A percentile compares a stretch with the other conserved stretches of the same genome.
These are phyloP conservation scores for Orientallactaga bullata DNA, from an alignment of 2,113 vertebrate species.

Conservation along the genomic window DNA sequence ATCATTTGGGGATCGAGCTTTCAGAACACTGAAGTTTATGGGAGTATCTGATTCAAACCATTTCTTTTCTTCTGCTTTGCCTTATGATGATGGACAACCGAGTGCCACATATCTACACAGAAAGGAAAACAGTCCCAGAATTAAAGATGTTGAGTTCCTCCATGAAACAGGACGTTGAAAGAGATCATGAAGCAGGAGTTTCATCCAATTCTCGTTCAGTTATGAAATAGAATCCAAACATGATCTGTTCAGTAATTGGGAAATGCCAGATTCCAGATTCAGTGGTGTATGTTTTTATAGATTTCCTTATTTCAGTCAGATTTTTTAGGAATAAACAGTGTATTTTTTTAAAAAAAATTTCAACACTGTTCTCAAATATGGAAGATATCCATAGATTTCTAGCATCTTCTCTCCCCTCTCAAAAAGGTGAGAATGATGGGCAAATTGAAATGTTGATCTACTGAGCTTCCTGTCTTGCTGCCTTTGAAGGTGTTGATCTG, in stretches of 20 bases:
- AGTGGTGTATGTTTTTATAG: background rate
- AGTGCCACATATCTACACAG: background rate
- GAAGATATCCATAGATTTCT: background rate
- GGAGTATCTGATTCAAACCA: too few species aligned
- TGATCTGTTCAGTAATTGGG: background rate
- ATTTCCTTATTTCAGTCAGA: conserved; percentile 1
- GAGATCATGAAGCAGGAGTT: background rate
- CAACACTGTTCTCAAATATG: background rate
- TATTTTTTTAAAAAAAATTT: background rate
- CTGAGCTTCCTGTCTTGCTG: background rate
- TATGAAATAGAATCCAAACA: background rate
- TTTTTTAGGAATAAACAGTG: background rate
- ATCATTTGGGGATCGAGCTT: too few species aligned
- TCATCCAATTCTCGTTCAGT: background rate
- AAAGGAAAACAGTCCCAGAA: background rate
- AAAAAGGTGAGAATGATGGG: background rate
- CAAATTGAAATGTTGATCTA: background rate
- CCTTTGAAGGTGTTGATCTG: background rate
- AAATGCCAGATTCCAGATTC: too few species aligned
- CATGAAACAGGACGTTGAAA: background rate
- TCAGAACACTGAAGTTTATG: too few species aligned
- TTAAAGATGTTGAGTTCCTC: background rate
- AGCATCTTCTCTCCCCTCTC: background rate
- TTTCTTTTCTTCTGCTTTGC: background rate
- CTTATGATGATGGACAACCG: background rate